phyloP scores from a whole-genome alignment of 2,113 vertebrate genomes.

The Trematomus loennbergii region DNA sequence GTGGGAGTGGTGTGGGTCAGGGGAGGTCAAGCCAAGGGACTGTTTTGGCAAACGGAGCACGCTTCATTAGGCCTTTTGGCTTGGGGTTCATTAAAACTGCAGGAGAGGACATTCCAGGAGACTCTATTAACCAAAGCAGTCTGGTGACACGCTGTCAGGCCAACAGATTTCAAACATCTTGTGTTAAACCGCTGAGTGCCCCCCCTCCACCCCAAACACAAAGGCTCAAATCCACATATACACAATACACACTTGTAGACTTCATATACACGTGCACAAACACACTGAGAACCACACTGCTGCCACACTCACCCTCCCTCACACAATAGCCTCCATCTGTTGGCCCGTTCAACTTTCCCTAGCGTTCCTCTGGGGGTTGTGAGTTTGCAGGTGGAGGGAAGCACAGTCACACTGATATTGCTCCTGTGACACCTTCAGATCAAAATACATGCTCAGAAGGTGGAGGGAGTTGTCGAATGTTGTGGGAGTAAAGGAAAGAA shows the following conservation, averaged over 20 bases:
- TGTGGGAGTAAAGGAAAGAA: conserved; percentile 34
- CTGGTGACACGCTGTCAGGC: conserved; percentile 67
- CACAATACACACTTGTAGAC: conserved; percentile 37
- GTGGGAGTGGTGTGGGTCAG: conserved; percentile 68
- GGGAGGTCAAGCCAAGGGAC: conserved; percentile 73
- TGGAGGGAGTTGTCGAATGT: conserved; percentile 20
- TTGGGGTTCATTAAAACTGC: conserved; percentile 85
- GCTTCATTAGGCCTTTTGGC: conserved; percentile 85
- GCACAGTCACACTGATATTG: conserved; percentile 47
- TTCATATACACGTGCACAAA: conserved; percentile 38
- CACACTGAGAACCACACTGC: conserved; percentile 24
- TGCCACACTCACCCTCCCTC: conserved; percentile 40
- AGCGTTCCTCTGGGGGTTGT: conserved; percentile 54
- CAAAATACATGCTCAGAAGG: conserved; percentile 31
- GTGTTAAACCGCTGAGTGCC: conserved; percentile 62
- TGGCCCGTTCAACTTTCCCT: conserved; percentile 77
- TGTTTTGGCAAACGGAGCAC: conserved; percentile 79
- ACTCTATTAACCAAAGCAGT: conserved; percentile 80
- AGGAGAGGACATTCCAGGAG: conserved; percentile 84
- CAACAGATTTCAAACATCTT: conserved; percentile 79
- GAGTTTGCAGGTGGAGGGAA: conserved; percentile 68
- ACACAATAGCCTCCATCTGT: conserved; percentile 85
- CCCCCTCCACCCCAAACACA: conserved; percentile 15
- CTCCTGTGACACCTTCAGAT: conserved; percentile 65
- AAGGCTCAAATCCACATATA: conserved; percentile 20